phyloP scores from a whole-genome alignment of 1,140 invertebrate species.

The Leptonema lineaticorne region DNA sequence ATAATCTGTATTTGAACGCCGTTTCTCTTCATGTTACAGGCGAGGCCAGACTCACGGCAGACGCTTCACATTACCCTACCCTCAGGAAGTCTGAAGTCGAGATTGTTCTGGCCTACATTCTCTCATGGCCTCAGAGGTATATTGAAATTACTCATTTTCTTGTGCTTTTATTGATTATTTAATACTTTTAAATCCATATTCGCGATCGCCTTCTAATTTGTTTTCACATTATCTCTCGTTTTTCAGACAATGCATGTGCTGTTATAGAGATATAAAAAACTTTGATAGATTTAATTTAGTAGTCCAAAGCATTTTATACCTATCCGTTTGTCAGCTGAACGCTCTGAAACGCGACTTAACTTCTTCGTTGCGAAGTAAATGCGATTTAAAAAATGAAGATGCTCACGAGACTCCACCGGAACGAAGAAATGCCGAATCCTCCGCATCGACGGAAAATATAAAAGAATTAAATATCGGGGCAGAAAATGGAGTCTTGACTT shows the following conservation, averaged over 20 bases:
- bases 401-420: conserved; percentile 32
- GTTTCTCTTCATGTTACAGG: conserved; percentile 50
- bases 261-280: conserved; percentile 86
- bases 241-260: conserved; percentile 87
- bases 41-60: conserved; percentile 62
- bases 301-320: conserved; percentile 77
- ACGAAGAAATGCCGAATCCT: conserved; percentile 36
- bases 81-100: conserved; percentile 66
- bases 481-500: conserved; percentile 33
- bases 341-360: conserved; percentile 63
- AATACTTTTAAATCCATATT: too few relatives aligned
- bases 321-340: conserved; percentile 74
- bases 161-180: too few relatives aligned
- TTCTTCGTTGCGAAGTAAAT: conserved; percentile 37
- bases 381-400: conserved; percentile 41
- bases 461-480: conserved; percentile 42
- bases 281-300: conserved; percentile 85
- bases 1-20: background rate
- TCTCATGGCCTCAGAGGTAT: conserved; percentile 71
- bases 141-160: background rate
- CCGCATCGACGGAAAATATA: conserved; percentile 37
- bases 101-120: conserved; percentile 66
- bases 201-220: too few relatives aligned
- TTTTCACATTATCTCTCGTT: conserved; percentile 34
- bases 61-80: conserved; percentile 61